Base-by-base conservation (phyloP, 2,888 invertebrate species). In the Nycteola revayana region DNA sequence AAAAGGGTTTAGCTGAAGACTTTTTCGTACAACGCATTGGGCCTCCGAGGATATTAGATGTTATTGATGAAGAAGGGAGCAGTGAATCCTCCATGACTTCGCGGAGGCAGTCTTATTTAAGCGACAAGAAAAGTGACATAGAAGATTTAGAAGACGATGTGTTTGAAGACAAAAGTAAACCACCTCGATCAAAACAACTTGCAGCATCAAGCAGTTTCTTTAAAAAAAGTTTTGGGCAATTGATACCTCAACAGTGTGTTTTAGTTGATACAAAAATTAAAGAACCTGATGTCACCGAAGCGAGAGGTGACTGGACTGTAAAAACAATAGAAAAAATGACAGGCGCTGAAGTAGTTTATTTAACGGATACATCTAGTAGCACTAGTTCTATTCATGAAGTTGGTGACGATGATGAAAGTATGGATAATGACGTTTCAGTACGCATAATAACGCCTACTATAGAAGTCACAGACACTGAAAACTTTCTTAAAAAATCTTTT, bases 31-130 rank as follows among this genome's bases (percentile, higher is more conserved):
- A 71, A 43, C 73, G 91, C 34, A 90, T 92, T 0, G 90, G 92
- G 4, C 91, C 92, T 59, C 92, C 93, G 7, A 90, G 94, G 65
- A 93, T 91, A 49, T 82, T 95, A 61, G 94, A 94, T 64, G 94
- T 93, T 3, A 95, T 95, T 49, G 92, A 93, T 59, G 95, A 95
- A 75, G 95, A 95, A 82, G 91, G 91, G 2, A 94, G 94, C 58
- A 75, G 86, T 62, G 92, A 93, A 59, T 87, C 91, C 3, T 92
- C 92, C 48, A 89, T 91, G 47, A 85, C 90, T 50, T 90, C 92
- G 53, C 66, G 90, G 53, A 65, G 91, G 59, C 81, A 90, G 53
- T 76, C 91, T 56, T 81, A 90, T 75, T 60, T 90, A 60, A 68
- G 85, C 59, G 88, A 88, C 23, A 87, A 81, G 32, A 80, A 78